phyloP scores from a whole-genome alignment of 2,113 vertebrate species.

The Gallinago jamesoni region DNA sequence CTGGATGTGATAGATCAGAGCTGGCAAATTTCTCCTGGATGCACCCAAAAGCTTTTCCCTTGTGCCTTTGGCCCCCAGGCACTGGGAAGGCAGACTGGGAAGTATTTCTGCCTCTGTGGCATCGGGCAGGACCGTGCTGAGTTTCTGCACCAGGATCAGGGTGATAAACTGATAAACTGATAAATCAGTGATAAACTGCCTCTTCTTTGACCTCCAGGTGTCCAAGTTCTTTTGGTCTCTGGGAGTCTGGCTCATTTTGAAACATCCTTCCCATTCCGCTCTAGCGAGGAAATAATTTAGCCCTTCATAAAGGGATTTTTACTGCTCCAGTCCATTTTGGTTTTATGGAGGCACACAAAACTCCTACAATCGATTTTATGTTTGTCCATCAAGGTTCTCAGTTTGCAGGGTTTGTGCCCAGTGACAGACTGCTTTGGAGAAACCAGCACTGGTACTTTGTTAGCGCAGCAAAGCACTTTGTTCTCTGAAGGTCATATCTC shows the following conservation, averaged over 20 bases:
- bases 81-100: not conserved
- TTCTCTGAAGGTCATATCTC: not conserved
- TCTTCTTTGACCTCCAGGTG: not conserved
- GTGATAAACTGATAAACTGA: not conserved
- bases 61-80: accelerated
- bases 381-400: not conserved
- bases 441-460: not conserved
- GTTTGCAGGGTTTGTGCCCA: not conserved
- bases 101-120: not conserved
- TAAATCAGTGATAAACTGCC: not conserved
- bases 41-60: not conserved
- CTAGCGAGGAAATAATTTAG: not conserved
- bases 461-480: not conserved
- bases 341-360: not conserved
- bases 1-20: not conserved
- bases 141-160: not conserved
- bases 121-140: not conserved
- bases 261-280: not conserved
- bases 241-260: not conserved
- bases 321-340: not conserved
- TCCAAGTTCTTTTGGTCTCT: not conserved
- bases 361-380: not conserved
- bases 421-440: not conserved
- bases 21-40: not conserved
- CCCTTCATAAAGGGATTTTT: not conserved